Base-by-base conservation (phyloP, 1,140 invertebrate genomes). In the Armadillidium nasatum region DNA sequence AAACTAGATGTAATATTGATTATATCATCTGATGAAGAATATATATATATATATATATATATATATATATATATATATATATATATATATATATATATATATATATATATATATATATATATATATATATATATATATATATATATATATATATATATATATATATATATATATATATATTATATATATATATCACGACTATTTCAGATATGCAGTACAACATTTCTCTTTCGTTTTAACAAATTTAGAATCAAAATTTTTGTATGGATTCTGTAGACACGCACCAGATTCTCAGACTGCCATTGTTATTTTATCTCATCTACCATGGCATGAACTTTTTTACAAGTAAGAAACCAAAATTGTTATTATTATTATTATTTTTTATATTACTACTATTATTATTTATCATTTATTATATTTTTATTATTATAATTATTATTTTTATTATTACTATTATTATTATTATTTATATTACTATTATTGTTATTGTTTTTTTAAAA, bases 271-370 rank as follows among this genome's bases (percentile, higher is more conserved):
- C 85, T 97, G 94, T 85, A 90, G 95, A 68, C 93, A 96, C 84
- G 92, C 95, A 85, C 91, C 93, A 13, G 91, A 92, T 83, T 89
- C 90, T 15, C 88, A 91, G 83, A 91, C 91, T 67, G 89, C 92
- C 74, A 85, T 94, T 82, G 90, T 94, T 66, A 84, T 95, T 71
- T 86, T 93, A 75, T 95, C 94, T 82, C 92, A 91, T 84, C 86
- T 97, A 81, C 95, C 95, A 79, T 97, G 95, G 95, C 95, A 96
- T 85, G 94, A 96, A 86, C 91, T 91, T 81, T 97, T 97, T 87
- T 95, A 95, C 84, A 94, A 93, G 90, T 76, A 44, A 71, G 74
- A 33, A 66, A 11, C 2, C 44, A 4, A 33, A 33, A 33, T 33
- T 1, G 15, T 10, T 44, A 44, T n/a, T 19, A 9, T 23, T 68